Conservation (phyloP, 2,888 invertebrate species). For the Cenopis cana region DNA sequence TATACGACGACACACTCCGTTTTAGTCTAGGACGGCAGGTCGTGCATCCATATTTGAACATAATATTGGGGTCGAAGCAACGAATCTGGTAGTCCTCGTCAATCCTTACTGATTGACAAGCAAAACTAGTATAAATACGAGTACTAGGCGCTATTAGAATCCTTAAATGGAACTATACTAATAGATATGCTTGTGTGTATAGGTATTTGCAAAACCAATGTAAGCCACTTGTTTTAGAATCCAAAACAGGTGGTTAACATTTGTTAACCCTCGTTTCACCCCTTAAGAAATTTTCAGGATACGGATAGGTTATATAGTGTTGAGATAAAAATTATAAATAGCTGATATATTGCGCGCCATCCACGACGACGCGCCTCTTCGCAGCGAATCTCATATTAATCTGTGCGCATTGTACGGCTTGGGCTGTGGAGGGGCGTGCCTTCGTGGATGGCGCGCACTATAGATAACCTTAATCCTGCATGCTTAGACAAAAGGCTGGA, state of each 20-base stretch:
- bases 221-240: not conserved
- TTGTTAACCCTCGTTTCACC: too few species aligned
- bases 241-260: too few species aligned
- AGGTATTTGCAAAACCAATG: not conserved
- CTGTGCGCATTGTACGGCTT: too few species aligned
- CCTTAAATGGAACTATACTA: too few species aligned
- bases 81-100: constrained; percentile 46
- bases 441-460: too few species aligned
- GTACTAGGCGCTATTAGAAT: constrained; percentile 41
- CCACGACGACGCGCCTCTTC: too few species aligned
- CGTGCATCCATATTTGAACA: constrained; percentile 46
- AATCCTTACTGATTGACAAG: constrained; percentile 45
- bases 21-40: constrained; percentile 13
- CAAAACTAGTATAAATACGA: constrained; percentile 27
- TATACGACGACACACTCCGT: constrained; percentile 7
- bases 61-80: constrained; percentile 46
- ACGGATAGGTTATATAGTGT: too few species aligned
- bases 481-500: constrained; percentile 13
- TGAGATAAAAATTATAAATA: too few species aligned
- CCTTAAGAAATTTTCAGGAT: too few species aligned
- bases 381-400: too few species aligned
- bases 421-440: too few species aligned
- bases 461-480: constrained; percentile 23
- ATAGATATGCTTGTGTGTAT: not conserved
- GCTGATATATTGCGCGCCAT: too few species aligned